These are phyloP conservation scores for Drosophila aff. DNA, from an alignment of 1,140 invertebrate species.

Conservation along the genomic window DNA sequence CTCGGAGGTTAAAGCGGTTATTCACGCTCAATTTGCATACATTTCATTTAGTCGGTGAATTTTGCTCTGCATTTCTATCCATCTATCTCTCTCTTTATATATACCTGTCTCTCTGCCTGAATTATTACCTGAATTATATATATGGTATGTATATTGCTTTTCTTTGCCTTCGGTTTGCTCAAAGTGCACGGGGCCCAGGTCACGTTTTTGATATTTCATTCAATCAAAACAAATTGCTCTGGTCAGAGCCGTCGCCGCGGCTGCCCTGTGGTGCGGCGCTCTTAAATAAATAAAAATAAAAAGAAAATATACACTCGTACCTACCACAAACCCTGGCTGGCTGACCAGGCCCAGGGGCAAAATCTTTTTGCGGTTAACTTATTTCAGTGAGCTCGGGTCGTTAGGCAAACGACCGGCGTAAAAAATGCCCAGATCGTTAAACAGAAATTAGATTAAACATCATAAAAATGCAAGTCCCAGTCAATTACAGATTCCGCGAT, in stretches of 20 bases:
- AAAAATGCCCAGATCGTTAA: slow-evolving; percentile 58
- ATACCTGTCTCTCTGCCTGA: slow-evolving; percentile 13
- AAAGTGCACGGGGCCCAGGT: slow-evolving; percentile 64
- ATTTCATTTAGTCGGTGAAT: slow-evolving; percentile 54
- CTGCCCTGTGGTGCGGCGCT: slow-evolving; percentile 24
- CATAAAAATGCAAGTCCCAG: slow-evolving; percentile 74
- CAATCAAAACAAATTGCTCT: slow-evolving; percentile 82
- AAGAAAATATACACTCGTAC: slow-evolving; percentile 9
- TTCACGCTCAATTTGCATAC: slow-evolving; percentile 79
- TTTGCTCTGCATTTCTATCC: slow-evolving; percentile 1
- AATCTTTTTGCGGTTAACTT: slow-evolving; percentile 61
- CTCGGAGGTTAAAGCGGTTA: slow-evolving; percentile 51
- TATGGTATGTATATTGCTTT: slow-evolving; percentile 23
- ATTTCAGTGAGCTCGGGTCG: slow-evolving; percentile 56
- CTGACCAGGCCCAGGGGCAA: slow-evolving; percentile 26
- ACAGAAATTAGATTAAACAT: slow-evolving; percentile 78
- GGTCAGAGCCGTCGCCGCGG: slow-evolving; percentile 3
- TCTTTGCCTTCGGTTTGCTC: slow-evolving; percentile 22
- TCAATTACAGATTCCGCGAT: slow-evolving; percentile 57
- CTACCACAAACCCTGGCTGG: slow-evolving; percentile 2
- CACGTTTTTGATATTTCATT: slow-evolving; percentile 84
- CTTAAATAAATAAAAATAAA: slow-evolving; percentile 78
- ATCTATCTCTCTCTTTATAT: background rate
- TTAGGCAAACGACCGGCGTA: slow-evolving; percentile 66
- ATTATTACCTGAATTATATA: slow-evolving; percentile 42